Evolutionary conservation across 1,140 invertebrate genomes (phyloP), one percentile per base, ranked within the genome.

Genomic region (Drosophila ironensis): DNA sequence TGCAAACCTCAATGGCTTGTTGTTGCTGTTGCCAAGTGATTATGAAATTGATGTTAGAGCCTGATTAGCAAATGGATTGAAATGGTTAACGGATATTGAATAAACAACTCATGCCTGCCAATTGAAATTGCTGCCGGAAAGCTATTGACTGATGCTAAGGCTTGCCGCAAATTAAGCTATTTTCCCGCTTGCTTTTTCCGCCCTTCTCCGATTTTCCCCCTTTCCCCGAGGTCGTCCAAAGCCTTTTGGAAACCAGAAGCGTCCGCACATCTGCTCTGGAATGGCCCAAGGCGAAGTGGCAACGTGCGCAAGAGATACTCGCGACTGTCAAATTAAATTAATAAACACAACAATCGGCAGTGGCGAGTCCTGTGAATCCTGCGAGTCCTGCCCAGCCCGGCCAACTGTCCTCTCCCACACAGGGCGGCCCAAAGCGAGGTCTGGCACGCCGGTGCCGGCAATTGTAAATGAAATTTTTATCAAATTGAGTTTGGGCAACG

Each of bases 251-350:
- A 46, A 41, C 68, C 69, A 41, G 61, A 86, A 61, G 41, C 68
- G 64, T 59, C 54, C 51, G n/a, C n/a, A 63, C 78, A 86, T 73
- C 73, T 78, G 70, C 45, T 77, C 35, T 40, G 54, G 44, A 60
- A 47, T 47, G 61, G 72, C 72, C 68, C 42, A 50, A 52, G 73
- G 78, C 73, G 22, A 45, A 24, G 61, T 59, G 53, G 67, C 53
- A 69, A 54, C 76, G 76, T 77, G 72, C 47, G 52, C n/a, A n/a
- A 25, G 33, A 33, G 37, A 41, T 12, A 56, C 42, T 57, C 52
- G 80, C 80, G 80, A 86, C 74, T 80, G 66, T 75, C 80, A 86
- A 84, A 86, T 84, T 80, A 84, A 84, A 84, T 84, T 84, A 84
- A 84, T 84, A 84, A 84, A 84, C 80, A 84, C 80, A 84, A 84